Conservation (phyloP, 2,797 vertebrate species). For the Sarcophilus harrisii region DNA sequence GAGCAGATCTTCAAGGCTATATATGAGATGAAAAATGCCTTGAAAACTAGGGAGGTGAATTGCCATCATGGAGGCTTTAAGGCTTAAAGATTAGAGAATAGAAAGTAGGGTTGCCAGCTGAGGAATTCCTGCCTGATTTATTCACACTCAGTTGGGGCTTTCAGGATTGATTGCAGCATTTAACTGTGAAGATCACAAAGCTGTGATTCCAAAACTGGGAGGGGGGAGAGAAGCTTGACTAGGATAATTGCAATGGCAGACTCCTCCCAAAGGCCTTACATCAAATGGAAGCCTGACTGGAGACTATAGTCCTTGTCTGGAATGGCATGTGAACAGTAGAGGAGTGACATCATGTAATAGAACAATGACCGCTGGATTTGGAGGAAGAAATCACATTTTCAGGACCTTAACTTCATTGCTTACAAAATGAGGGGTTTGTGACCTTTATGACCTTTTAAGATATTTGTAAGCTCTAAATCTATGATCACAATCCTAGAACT, state of each 20-base stretch:
- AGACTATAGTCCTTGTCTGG: not conserved
- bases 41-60: not conserved
- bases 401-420: not conserved
- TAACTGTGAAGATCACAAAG: not conserved
- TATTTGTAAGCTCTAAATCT: not conserved
- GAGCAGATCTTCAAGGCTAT: not conserved
- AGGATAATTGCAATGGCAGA: too few species aligned
- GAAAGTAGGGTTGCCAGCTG: not conserved
- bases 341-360: not conserved
- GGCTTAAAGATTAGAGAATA: not conserved
- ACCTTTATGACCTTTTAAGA: not conserved
- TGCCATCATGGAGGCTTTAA: not conserved
- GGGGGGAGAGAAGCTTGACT: not conserved
- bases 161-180: not conserved
- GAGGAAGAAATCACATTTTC: not conserved
- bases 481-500: not conserved
- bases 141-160: not conserved
- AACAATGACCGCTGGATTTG: not conserved
- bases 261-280: not conserved
- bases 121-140: not conserved
- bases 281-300: not conserved
- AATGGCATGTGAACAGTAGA: not conserved
- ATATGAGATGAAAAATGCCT: not conserved
- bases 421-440: not conserved
- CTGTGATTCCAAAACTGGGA: not conserved